These are phyloP conservation scores for Polyergus mexicanus DNA, from an alignment of 1,140 invertebrate genomes.

Conservation along the genomic window DNA sequence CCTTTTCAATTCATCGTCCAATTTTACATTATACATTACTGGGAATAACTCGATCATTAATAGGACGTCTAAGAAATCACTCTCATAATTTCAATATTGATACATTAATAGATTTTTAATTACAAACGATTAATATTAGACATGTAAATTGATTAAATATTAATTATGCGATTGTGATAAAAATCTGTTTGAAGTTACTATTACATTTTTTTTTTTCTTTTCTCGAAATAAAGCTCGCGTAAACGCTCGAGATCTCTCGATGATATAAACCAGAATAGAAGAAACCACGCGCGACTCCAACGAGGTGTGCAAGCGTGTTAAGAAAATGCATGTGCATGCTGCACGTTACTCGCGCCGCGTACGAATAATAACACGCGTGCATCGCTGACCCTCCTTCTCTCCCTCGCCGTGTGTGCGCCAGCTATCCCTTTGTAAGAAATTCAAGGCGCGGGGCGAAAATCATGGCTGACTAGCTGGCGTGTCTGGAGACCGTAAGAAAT, in stretches of 20 bases:
- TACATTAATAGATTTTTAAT: neutral
- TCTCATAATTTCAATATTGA: neutral
- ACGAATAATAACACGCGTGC: constrained; percentile 31
- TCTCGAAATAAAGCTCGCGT: neutral
- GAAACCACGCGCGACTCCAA: neutral
- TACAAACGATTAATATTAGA: neutral
- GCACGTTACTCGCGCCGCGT: neutral
- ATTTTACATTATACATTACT: neutral
- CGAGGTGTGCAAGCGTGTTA: neutral
- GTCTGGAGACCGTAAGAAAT: constrained; percentile 74
- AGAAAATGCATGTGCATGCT: constrained; percentile 9
- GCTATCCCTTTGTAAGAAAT: neutral
- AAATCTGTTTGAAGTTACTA: neutral
- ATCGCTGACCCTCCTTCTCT: neutral
- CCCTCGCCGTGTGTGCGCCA: neutral
- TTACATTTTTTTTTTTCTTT: neutral
- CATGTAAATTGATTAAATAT: neutral
- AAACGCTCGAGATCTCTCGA: neutral
- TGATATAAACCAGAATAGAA: neutral
- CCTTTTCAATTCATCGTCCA: constrained; percentile 5
- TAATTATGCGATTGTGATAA: neutral
- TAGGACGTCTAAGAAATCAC: neutral
- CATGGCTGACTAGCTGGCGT: constrained; percentile 22
- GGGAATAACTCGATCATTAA: neutral
- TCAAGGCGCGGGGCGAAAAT: constrained; percentile 5